A percentile compares a stretch with the other conserved stretches of the same genome.
These are phyloP conservation scores for Brachionus paranguensis DNA, from an alignment of 1,140 invertebrate species.

Conservation along the genomic window DNA sequence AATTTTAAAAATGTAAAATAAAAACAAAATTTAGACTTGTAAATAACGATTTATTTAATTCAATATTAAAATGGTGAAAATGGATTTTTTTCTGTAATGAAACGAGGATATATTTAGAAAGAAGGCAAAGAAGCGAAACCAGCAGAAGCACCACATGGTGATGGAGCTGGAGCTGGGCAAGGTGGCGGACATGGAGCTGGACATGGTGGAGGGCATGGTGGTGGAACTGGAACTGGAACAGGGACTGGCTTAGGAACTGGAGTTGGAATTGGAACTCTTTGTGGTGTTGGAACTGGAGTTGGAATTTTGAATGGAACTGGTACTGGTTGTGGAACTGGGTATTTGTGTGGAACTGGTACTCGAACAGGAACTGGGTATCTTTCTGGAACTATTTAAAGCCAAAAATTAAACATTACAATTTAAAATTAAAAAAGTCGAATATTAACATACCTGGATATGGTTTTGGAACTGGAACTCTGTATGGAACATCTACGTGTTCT, in stretches of 20 bases:
- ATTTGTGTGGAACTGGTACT: slow-evolving; percentile 11
- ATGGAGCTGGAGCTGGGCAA: background rate
- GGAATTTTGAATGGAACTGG: background rate
- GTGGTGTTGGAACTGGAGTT: background rate
- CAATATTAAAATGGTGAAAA: background rate
- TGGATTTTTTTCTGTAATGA: background rate
- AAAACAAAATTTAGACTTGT: background rate
- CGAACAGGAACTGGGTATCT: background rate
- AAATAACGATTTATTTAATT: background rate
- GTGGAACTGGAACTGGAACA: background rate
- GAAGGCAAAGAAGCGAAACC: background rate
- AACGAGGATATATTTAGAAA: background rate
- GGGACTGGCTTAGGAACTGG: background rate
- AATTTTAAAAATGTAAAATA: too few species aligned
- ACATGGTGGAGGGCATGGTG: background rate
- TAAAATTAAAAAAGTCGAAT: background rate
- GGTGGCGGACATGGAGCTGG: background rate
- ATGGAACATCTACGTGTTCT: background rate
- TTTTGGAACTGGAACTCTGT: slow-evolving; percentile 16
- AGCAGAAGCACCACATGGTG: background rate
- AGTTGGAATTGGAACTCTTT: background rate
- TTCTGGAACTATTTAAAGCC: background rate
- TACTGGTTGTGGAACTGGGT: background rate
- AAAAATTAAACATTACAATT: background rate
- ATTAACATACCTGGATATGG: background rate